A percentile compares a stretch with the other conserved stretches of the same genome.
Evolutionary conservation across 2,888 invertebrate species (phyloP).

Genomic region (Chloroclysta siterata): DNA sequence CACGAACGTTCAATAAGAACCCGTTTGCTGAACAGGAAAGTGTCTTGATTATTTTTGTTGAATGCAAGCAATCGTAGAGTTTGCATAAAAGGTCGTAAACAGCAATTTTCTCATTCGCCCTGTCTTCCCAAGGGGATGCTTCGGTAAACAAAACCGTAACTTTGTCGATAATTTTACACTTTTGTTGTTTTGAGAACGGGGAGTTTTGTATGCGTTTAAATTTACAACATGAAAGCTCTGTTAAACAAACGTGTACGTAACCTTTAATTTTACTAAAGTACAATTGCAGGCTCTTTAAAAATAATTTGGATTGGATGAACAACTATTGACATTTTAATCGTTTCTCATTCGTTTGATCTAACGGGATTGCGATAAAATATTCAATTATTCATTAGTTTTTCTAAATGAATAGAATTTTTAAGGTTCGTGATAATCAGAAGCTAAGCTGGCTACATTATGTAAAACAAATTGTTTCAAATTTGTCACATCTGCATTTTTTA

Average conservation of each 20-base stretch:
- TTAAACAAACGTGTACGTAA: not conserved
- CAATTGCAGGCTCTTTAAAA: not conserved
- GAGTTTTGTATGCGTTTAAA: slow-evolving; percentile 13
- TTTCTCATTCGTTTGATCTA: slow-evolving; percentile 14
- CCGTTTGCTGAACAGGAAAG: slow-evolving; percentile 2
- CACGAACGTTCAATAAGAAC: slow-evolving; percentile 5
- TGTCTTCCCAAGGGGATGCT: slow-evolving; percentile 47
- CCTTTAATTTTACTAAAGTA: not conserved
- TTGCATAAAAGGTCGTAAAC: slow-evolving; percentile 41
- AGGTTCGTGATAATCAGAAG: slow-evolving; percentile 26
- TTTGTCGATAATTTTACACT: slow-evolving; percentile 60
- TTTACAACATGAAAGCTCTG: slow-evolving; percentile 2
- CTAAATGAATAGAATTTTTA: slow-evolving; percentile 26
- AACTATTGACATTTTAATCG: slow-evolving; percentile 15
- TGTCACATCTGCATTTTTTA: slow-evolving; percentile 20
- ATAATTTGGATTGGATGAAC: not conserved
- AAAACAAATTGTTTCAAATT: slow-evolving; percentile 24
- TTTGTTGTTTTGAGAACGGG: slow-evolving; percentile 49
- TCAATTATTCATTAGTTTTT: slow-evolving; percentile 30
- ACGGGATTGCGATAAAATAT: slow-evolving; percentile 24
- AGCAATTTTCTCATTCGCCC: slow-evolving; percentile 45
- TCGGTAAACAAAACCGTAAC: slow-evolving; percentile 66
- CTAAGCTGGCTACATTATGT: slow-evolving; percentile 25
- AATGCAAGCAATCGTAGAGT: slow-evolving; percentile 25
- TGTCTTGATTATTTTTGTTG: slow-evolving; percentile 7